phyloP scores from a whole-genome alignment of 2,888 invertebrate genomes.

The Therioaphis trifolii region DNA sequence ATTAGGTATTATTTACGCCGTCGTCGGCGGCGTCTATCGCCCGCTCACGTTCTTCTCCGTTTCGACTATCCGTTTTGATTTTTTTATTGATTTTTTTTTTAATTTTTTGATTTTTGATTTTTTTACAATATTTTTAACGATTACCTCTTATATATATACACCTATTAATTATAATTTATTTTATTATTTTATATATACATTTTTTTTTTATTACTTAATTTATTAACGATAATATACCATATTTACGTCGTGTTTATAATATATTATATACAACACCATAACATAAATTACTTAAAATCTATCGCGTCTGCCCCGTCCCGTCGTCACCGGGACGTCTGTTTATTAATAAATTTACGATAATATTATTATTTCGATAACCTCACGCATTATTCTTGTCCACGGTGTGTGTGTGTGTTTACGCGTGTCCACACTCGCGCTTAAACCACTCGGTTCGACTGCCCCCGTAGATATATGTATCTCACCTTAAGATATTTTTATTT shows the following conservation, averaged over 20 bases:
- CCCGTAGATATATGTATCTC: not conserved
- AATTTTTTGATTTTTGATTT: not conserved
- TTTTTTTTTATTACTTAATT: conserved; percentile 7
- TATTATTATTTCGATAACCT: not conserved
- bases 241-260: too few relatives aligned
- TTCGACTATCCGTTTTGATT: conserved; percentile 1
- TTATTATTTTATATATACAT: not conserved
- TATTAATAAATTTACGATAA: not conserved
- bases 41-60: not conserved
- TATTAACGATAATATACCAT: conserved; percentile 7
- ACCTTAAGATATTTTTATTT: not conserved
- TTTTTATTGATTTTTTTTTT: not conserved
- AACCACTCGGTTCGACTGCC: not conserved
- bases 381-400: too few relatives aligned
- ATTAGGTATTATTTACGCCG: too few relatives aligned
- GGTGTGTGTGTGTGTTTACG: not conserved
- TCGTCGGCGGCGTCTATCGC: not conserved
- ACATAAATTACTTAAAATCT: conserved; percentile 21
- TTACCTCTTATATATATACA: not conserved
- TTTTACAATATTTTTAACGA: not conserved
- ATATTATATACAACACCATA: too few relatives aligned
- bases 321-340: not conserved
- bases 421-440: not conserved
- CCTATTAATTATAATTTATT: conserved; percentile 36
- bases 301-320: not conserved